Conservation (phyloP, 2,888 invertebrate species). For the Dione juno region DNA sequence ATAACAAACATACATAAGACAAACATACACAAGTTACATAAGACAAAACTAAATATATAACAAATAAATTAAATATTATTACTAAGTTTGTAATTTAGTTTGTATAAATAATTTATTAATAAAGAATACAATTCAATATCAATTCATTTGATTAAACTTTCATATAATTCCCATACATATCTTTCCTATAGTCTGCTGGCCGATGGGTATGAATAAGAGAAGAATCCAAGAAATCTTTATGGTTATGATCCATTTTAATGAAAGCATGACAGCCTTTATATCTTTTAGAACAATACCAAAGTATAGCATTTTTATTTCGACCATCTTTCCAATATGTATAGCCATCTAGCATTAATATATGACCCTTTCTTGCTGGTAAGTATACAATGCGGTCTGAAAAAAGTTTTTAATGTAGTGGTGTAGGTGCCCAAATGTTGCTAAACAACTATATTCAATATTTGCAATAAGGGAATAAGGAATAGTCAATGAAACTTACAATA, state of each 20-base stretch:
- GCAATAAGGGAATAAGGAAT: background rate
- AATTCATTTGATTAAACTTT: conserved; percentile 24
- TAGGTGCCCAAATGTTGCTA: background rate
- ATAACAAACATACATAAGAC: background rate
- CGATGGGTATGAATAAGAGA: conserved; percentile 44
- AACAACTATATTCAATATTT: background rate
- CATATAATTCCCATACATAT: conserved; percentile 28
- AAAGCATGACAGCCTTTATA: conserved; percentile 47
- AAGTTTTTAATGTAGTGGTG: conserved; percentile 8
- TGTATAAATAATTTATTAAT: background rate
- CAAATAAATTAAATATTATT: background rate
- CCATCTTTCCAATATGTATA: conserved; percentile 55
- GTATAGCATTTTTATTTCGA: conserved; percentile 46
- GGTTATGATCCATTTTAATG: conserved; percentile 49
- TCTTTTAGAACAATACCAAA: conserved; percentile 54
- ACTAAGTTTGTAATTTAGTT: background rate
- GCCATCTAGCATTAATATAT: conserved; percentile 50
- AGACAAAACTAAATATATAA: background rate
- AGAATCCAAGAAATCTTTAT: conserved; percentile 38
- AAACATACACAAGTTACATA: too few relatives aligned
- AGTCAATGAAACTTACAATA: conserved; percentile 9
- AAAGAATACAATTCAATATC: background rate
- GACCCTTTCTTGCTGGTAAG: conserved; percentile 50
- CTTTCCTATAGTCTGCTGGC: conserved; percentile 36
- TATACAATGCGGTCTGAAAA: conserved; percentile 43